Percentiles rank a stretch among this genome's conserved stretches.
Conservation (phyloP, 2,888 invertebrate species). For the Nymphalis urticae region DNA sequence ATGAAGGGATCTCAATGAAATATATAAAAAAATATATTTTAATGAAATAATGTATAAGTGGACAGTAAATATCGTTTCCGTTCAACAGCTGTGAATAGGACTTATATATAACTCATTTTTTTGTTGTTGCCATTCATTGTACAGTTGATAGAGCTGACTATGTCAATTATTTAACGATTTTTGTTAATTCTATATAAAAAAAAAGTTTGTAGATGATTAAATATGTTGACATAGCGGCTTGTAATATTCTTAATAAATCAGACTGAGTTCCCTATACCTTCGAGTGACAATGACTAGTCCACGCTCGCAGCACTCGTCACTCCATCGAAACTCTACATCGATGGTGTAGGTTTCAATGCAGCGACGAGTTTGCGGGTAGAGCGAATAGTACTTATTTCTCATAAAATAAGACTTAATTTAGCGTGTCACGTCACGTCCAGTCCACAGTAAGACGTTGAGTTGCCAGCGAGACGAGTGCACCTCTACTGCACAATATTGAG, state of each 20-base stretch:
- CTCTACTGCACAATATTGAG: conserved; percentile 63
- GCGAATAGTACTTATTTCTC: conserved; percentile 47
- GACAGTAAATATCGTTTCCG: conserved; percentile 66
- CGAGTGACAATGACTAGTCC: conserved; percentile 47
- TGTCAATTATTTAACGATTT: conserved; percentile 17
- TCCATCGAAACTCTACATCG: conserved; percentile 29
- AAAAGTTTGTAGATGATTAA: conserved; percentile 7
- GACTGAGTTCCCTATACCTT: conserved; percentile 57
- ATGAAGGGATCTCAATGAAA: conserved; percentile 69
- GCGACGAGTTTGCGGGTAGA: conserved; percentile 29
- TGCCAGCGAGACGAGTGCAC: conserved; percentile 55
- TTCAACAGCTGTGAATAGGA: conserved; percentile 76
- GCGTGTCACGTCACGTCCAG: conserved; percentile 55
- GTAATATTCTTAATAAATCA: conserved; percentile 42
- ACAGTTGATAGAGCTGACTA: conserved; percentile 12
- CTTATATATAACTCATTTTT: conserved; percentile 54
- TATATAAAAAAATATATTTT: conserved; percentile 38
- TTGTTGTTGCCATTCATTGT: conserved; percentile 32
- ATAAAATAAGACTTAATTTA: conserved; percentile 61
- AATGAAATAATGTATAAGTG: conserved; percentile 52
- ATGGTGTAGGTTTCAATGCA: neutral
- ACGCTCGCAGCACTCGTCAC: conserved; percentile 45
- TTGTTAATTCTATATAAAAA: neutral
- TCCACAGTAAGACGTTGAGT: conserved; percentile 50
- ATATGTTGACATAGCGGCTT: conserved; percentile 16